phyloP scores from a whole-genome alignment of 1,140 invertebrate genomes.

The Euglossa dilemma region DNA sequence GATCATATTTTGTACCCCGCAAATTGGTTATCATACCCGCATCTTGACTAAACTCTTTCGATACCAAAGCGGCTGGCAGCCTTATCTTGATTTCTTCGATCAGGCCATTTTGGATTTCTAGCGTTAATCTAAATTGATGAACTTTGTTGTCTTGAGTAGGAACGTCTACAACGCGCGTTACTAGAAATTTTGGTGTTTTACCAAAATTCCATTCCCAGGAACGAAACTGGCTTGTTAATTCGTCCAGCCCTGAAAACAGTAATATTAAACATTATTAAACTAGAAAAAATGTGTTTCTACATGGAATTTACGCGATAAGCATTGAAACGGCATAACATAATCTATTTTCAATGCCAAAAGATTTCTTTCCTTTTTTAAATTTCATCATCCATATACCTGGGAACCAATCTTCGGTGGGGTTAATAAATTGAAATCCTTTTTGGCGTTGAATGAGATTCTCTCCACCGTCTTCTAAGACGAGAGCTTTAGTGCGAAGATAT shows the following conservation, averaged over 20 bases:
- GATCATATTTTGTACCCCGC: constrained; percentile 73
- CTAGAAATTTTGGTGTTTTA: constrained; percentile 92
- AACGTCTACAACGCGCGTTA: constrained; percentile 78
- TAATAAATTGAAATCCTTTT: constrained; percentile 91
- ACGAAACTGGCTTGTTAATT: constrained; percentile 84
- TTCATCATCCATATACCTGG: constrained; percentile 84
- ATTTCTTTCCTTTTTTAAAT: constrained; percentile 2
- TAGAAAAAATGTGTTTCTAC: no score
- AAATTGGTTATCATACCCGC: constrained; percentile 78
- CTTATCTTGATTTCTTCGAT: constrained; percentile 78
- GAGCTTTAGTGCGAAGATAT: constrained; percentile 88
- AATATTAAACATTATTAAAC: background rate
- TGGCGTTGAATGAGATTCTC: constrained; percentile 86
- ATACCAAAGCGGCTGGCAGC: constrained; percentile 70
- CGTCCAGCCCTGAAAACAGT: constrained; percentile 84
- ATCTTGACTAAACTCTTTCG: constrained; percentile 64
- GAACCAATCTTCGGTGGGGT: constrained; percentile 93
- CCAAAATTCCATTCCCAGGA: constrained; percentile 95
- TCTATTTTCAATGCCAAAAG: background rate
- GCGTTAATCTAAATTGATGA: constrained; percentile 70
- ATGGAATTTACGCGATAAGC: background rate
- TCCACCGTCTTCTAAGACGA: constrained; percentile 87
- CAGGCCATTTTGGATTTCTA: constrained; percentile 76
- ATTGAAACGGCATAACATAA: background rate
- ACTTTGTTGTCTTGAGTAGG: constrained; percentile 54